These are phyloP conservation scores for Rhyzopertha dominica DNA, from an alignment of 1,140 invertebrate genomes.

Conservation along the genomic window DNA sequence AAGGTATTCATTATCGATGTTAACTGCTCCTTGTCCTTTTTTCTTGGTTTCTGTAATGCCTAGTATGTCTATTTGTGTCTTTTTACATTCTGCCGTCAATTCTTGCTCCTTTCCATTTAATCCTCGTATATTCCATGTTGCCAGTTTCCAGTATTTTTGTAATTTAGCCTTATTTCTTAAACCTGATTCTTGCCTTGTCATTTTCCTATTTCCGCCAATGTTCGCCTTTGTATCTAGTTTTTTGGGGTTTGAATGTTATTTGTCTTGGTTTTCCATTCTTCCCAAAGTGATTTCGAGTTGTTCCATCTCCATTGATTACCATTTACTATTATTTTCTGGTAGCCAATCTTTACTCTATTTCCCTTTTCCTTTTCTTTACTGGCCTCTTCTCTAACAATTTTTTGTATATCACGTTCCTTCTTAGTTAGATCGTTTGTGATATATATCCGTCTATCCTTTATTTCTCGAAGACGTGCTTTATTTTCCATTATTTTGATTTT, in stretches of 20 bases:
- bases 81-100: constrained; percentile 12
- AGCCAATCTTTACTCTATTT: constrained; percentile 12
- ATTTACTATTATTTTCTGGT: constrained; percentile 8
- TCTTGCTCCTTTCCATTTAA: constrained; percentile 14
- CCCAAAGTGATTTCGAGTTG: too few relatives aligned
- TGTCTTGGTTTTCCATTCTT: background rate
- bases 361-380: constrained; percentile 3
- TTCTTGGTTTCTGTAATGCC: constrained; percentile 14
- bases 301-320: constrained; percentile 6
- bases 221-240: background rate
- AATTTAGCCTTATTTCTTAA: background rate
- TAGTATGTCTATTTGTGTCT: constrained; percentile 10
- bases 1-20: constrained; percentile 5
- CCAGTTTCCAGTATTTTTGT: constrained; percentile 7
- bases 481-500: too few relatives aligned
- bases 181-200: background rate
- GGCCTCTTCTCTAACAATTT: constrained; percentile 5
- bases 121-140: constrained; percentile 17
- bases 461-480: too few relatives aligned
- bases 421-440: constrained; percentile 11
- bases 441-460: constrained; percentile 7
- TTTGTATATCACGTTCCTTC: constrained; percentile 10
- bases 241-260: background rate
- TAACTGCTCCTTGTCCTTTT: constrained; percentile 6
- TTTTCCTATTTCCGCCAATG: background rate